phyloP scores from a whole-genome alignment of 1,140 invertebrate genomes.

The Platorchestia sp. region DNA sequence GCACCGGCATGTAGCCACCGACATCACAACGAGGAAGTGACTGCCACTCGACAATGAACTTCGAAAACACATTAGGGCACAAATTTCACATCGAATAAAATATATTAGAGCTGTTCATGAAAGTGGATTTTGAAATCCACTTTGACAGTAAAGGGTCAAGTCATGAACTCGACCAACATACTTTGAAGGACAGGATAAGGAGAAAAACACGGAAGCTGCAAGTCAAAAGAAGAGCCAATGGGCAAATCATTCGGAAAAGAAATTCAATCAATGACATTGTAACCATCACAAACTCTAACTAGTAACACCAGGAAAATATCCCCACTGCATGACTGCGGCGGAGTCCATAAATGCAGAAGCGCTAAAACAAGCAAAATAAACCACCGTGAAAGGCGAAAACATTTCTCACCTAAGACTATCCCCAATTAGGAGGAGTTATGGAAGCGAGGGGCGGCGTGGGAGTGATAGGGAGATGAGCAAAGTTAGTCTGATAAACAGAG shows the following conservation, averaged over 20 bases:
- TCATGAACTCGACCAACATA: not conserved
- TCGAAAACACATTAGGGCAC: no score
- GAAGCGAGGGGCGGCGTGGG: constrained; percentile 13
- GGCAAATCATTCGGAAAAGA: not conserved
- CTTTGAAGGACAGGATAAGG: not conserved
- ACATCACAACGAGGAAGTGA: no score
- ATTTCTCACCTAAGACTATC: constrained; percentile 17
- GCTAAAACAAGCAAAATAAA: not conserved
- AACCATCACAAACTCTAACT: not conserved
- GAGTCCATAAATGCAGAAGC: not conserved
- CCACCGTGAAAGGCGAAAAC: not conserved
- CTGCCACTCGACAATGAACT: no score
- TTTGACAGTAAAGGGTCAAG: not conserved
- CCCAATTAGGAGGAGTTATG: not conserved
- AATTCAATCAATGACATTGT: not conserved
- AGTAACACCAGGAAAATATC: not conserved
- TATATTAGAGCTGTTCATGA: no score
- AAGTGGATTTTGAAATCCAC: not conserved
- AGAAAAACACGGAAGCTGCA: not conserved
- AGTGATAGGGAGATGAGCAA: not conserved
- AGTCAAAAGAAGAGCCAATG: not conserved
- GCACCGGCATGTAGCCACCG: no score
- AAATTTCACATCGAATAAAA: no score
- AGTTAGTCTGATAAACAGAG: constrained; percentile 27
- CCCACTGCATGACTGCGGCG: not conserved